Conservation (phyloP, 2,797 vertebrate genomes). For the Sebastes reedi region DNA sequence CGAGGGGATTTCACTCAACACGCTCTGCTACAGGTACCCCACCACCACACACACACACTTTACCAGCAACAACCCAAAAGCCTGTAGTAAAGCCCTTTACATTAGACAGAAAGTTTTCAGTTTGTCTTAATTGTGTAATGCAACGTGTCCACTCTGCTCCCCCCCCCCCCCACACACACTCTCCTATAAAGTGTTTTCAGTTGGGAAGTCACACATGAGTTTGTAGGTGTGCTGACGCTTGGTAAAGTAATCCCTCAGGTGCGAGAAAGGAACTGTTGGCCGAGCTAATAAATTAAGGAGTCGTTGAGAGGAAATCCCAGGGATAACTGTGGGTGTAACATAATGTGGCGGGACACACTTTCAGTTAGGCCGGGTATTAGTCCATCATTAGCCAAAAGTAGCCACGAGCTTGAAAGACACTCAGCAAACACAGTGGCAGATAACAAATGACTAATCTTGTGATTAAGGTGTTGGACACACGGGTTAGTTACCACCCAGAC, state of each 20-base stretch:
- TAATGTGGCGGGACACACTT: slow-evolving; percentile 58
- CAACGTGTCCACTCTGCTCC: neutral
- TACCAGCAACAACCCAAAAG: slow-evolving; percentile 15
- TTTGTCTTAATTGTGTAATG: neutral
- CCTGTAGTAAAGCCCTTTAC: neutral
- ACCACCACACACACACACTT: neutral
- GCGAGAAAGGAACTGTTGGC: slow-evolving; percentile 57
- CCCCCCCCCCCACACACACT: neutral
- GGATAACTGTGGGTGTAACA: slow-evolving; percentile 58
- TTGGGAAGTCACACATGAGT: slow-evolving; percentile 24
- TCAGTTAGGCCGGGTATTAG: slow-evolving; percentile 55
- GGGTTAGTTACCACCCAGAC: slow-evolving; percentile 52
- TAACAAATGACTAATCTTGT: slow-evolving; percentile 55
- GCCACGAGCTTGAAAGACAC: slow-evolving; percentile 39
- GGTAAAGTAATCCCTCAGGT: slow-evolving; percentile 59
- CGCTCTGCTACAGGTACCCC: slow-evolving; percentile 29
- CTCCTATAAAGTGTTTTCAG: slow-evolving; percentile 23
- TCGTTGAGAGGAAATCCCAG: slow-evolving; percentile 75
- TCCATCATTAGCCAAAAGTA: slow-evolving; percentile 50
- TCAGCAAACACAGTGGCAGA: slow-evolving; percentile 50
- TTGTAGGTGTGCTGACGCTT: slow-evolving; percentile 10
- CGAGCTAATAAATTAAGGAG: slow-evolving; percentile 44
- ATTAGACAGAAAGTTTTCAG: slow-evolving; percentile 8
- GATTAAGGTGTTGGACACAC: slow-evolving; percentile 41
- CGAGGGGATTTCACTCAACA: slow-evolving; percentile 74